Percentiles rank a stretch among this genome's conserved stretches.
phyloP scores from a whole-genome alignment of 35 echinoderm and acorn worm genomes.

The Ptychodera flava region DNA sequence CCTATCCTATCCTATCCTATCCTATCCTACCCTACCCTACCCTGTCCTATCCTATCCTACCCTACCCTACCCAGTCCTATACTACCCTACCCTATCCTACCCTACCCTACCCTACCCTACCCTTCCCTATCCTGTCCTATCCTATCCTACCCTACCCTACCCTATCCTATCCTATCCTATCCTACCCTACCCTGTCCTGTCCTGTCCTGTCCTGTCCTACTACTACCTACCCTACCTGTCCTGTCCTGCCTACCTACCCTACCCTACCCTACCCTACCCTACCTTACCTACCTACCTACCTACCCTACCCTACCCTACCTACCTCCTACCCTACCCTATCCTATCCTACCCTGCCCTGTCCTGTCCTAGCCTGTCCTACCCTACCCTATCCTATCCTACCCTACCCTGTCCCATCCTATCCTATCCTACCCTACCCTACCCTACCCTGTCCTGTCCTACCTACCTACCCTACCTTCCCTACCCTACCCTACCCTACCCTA shows the following conservation, averaged over 20 bases:
- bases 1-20: constrained; percentile 25
- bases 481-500: constrained; percentile 11
- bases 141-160: constrained; percentile 9
- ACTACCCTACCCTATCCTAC: constrained; percentile 17
- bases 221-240: background rate
- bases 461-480: background rate
- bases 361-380: too few relatives aligned
- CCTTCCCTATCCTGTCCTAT: constrained; percentile 20
- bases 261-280: constrained; percentile 8
- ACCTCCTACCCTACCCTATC: constrained; percentile 6
- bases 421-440: constrained; percentile 10
- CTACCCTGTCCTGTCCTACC: constrained; percentile 11
- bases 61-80: constrained; percentile 16
- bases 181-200: background rate
- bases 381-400: constrained; percentile 1
- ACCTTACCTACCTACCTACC: background rate
- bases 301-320: constrained; percentile 5
- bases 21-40: constrained; percentile 10
- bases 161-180: constrained; percentile 18
- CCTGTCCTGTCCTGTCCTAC: constrained; percentile 16
- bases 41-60: constrained; percentile 16
- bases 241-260: background rate
- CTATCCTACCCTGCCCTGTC: constrained; percentile 10
- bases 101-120: constrained; percentile 22
- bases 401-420: constrained; percentile 13